phyloP scores from a whole-genome alignment of 1,140 invertebrate genomes.

The Trichonephila clavipes region DNA sequence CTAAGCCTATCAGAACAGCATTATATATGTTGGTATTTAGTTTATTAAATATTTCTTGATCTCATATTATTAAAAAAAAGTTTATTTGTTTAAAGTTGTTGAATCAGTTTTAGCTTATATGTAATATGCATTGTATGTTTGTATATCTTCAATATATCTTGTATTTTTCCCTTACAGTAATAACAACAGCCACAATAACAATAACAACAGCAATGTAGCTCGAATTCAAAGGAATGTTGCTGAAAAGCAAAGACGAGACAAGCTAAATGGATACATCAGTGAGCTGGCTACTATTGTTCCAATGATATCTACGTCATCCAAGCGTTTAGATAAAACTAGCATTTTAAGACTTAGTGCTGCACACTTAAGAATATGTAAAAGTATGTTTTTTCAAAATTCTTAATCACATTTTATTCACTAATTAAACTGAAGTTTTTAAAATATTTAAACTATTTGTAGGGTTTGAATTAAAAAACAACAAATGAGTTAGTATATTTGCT shows the following conservation, averaged over 20 bases:
- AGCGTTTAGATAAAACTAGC: constrained; percentile 93
- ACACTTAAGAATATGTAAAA: constrained; percentile 85
- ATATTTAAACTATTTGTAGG: neutral
- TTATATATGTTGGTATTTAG: neutral
- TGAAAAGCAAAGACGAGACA: constrained; percentile 94
- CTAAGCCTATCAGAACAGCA: no score
- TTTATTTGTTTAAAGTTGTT: neutral
- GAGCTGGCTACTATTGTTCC: constrained; percentile 91
- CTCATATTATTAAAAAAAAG: neutral
- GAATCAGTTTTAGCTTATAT: neutral
- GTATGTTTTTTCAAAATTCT: constrained; percentile 81
- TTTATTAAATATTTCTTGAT: constrained; percentile 10
- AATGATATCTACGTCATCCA: constrained; percentile 87
- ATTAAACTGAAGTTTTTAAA: neutral
- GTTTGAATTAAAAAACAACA: no score
- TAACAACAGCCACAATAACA: neutral
- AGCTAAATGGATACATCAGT: constrained; percentile 91
- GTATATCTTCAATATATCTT: neutral
- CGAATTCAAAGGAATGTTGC: constrained; percentile 89
- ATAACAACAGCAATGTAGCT: constrained; percentile 83
- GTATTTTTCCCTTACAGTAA: neutral
- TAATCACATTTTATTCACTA: neutral
- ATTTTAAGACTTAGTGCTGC: constrained; percentile 91
- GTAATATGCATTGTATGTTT: no score
- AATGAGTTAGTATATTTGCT: no score